phyloP scores from a whole-genome alignment of 1,140 invertebrate genomes.

The Lordiphosa mommai region DNA sequence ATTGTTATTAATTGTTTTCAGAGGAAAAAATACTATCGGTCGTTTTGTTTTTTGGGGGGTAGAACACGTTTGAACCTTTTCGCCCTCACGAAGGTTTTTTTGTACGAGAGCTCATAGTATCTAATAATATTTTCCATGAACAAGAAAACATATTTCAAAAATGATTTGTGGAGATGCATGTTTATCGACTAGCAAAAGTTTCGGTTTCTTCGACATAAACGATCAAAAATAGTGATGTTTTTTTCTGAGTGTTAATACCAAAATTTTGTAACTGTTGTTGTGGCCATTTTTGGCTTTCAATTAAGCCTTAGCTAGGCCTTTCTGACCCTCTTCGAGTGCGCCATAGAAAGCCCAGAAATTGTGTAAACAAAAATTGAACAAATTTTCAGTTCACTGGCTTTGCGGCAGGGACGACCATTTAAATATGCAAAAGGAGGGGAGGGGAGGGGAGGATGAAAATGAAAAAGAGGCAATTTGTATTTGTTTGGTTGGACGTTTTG shows the following conservation, averaged over 20 bases:
- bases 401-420: conserved; percentile 36
- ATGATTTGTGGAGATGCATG: no score
- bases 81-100: no score
- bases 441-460: conserved; percentile 10
- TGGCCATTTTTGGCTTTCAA: conserved; percentile 5
- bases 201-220: no score
- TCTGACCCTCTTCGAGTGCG: conserved; percentile 2
- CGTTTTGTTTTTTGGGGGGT: no score
- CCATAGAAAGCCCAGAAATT: conserved; percentile 37
- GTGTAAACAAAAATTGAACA: conserved; percentile 70
- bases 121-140: no score
- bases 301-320: background rate
- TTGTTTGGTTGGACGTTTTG: conserved; percentile 60
- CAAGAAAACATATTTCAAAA: no score
- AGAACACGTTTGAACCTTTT: no score
- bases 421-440: background rate
- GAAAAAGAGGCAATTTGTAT: conserved; percentile 53
- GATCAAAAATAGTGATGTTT: no score
- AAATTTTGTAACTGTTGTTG: background rate
- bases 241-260: background rate
- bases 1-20: no score
- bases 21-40: no score
- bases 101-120: no score
- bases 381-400: conserved; percentile 73
- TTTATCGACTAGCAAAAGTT: no score